phyloP scores from a whole-genome alignment of 2,888 invertebrate species.

The Chymomyza amoena region DNA sequence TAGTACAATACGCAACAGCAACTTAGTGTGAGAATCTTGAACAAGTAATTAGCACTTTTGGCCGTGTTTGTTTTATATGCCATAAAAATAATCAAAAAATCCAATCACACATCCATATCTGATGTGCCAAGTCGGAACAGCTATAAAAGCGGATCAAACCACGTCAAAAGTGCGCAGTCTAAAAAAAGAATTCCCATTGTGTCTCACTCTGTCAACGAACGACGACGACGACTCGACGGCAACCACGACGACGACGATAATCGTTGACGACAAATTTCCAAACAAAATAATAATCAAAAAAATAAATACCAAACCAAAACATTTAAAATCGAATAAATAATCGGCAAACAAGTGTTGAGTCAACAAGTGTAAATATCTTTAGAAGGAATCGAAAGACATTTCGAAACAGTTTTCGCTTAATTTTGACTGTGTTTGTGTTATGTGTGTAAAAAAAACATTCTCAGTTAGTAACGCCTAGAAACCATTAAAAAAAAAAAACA shows the following conservation, averaged over 20 bases:
- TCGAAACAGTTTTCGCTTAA: background rate
- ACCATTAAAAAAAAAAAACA: background rate
- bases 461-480: background rate
- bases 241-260: background rate
- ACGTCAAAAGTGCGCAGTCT: constrained; percentile 42
- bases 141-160: constrained; percentile 58
- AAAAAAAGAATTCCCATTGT: constrained; percentile 30
- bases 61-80: constrained; percentile 45
- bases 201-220: constrained; percentile 10
- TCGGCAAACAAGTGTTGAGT: background rate
- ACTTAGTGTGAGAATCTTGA: constrained; percentile 67
- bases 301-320: background rate
- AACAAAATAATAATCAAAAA: background rate
- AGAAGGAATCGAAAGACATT: background rate
- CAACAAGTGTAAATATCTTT: background rate
- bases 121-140: constrained; percentile 31
- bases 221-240: background rate
- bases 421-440: background rate
- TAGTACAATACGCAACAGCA: constrained; percentile 17
- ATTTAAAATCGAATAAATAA: background rate
- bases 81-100: constrained; percentile 51
- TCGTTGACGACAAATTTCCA: background rate
- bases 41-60: constrained; percentile 59
- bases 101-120: constrained; percentile 14
- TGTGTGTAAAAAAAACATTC: background rate